These are phyloP conservation scores for Plemyria rubiginata DNA, from an alignment of 2,888 invertebrate species.

Conservation along the genomic window DNA sequence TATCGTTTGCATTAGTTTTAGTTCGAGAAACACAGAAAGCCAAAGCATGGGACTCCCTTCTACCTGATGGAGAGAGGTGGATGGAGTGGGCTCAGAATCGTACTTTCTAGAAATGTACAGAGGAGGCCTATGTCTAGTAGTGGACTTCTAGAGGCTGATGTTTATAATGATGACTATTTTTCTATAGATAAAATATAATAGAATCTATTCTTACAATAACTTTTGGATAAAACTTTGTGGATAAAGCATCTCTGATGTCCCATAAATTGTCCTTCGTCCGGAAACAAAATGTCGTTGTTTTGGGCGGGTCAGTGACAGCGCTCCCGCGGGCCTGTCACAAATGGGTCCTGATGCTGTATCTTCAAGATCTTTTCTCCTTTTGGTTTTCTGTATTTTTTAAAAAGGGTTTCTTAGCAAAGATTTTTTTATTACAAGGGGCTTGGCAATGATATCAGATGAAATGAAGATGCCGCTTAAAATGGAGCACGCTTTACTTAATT, in stretches of 20 bases:
- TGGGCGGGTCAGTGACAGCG: conserved; percentile 30
- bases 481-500: not conserved
- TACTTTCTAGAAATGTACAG: too few relatives aligned
- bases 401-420: conserved; percentile 1
- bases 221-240: conserved; percentile 13
- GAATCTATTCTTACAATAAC: not conserved
- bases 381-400: conserved; percentile 7
- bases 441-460: not conserved
- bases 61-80: too few relatives aligned
- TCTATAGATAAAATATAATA: not conserved
- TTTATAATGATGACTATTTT: too few relatives aligned
- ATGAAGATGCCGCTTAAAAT: too few relatives aligned
- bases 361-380: conserved; percentile 24
- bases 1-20: too few relatives aligned
- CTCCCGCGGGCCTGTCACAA: conserved; percentile 26
- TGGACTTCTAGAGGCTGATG: too few relatives aligned
- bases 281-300: conserved; percentile 22
- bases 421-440: not conserved
- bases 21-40: too few relatives aligned
- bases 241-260: conserved; percentile 20
- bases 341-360: conserved; percentile 23
- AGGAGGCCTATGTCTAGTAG: too few relatives aligned
- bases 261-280: conserved; percentile 28
- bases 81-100: too few relatives aligned
- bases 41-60: too few relatives aligned